Conservation (phyloP, 2,797 vertebrate species). For the Poecilia picta region DNA sequence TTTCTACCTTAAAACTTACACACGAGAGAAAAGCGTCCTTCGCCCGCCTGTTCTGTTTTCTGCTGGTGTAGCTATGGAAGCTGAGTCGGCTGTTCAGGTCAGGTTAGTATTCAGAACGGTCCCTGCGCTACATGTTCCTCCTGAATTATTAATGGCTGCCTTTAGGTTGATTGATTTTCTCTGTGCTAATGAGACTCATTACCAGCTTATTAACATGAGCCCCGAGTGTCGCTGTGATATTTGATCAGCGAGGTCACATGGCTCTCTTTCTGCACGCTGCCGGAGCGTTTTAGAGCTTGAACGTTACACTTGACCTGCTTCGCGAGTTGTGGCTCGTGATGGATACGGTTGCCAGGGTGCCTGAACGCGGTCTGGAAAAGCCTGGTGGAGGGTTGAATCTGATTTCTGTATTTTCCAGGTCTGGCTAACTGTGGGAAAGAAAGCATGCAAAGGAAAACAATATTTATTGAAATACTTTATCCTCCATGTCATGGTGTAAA, state of each 20-base stretch:
- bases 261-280: conserved; percentile 36
- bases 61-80: conserved; percentile 49
- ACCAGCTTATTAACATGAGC: conserved; percentile 76
- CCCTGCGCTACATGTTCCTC: conserved; percentile 50
- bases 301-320: conserved; percentile 57
- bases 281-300: conserved; percentile 21
- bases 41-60: conserved; percentile 18
- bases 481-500: background rate
- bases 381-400: background rate
- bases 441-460: background rate
- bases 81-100: conserved; percentile 38
- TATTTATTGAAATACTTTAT: background rate
- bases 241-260: conserved; percentile 69
- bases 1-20: background rate
- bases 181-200: conserved; percentile 84
- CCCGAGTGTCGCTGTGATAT: conserved; percentile 61
- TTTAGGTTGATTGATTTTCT: conserved; percentile 79
- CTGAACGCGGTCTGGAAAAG: background rate
- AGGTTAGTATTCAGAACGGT: conserved; percentile 40
- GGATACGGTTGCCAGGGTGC: conserved; percentile 14
- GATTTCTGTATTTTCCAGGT: background rate
- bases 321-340: conserved; percentile 10
- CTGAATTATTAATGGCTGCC: conserved; percentile 80
- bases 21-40: conserved; percentile 15
- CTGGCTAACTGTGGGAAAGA: background rate